phyloP scores from a whole-genome alignment of 2,797 vertebrate species.

The Tokudaia tokunoshimensis region DNA sequence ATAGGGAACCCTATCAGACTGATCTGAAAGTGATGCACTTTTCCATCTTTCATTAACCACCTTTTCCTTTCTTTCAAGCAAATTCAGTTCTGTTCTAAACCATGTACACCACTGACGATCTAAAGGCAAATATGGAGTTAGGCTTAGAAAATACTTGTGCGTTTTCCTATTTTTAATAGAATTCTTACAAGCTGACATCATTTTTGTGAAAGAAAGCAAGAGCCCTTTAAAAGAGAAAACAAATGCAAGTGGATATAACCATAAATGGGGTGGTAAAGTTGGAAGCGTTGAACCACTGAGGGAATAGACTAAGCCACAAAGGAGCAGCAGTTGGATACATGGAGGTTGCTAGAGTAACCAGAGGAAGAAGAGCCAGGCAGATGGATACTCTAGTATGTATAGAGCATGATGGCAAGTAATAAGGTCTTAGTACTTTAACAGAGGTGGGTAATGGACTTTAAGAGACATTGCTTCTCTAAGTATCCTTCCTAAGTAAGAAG shows the following conservation, averaged over 20 bases:
- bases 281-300: background rate
- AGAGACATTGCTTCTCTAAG: constrained; percentile 31
- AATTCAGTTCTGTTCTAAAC: constrained; percentile 67
- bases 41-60: constrained; percentile 41
- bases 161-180: background rate
- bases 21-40: constrained; percentile 41
- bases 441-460: background rate
- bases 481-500: background rate
- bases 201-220: constrained; percentile 46
- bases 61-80: constrained; percentile 61
- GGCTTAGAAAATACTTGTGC: constrained; percentile 45
- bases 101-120: constrained; percentile 4
- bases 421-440: constrained; percentile 6
- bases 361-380: constrained; percentile 55
- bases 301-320: background rate
- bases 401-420: constrained; percentile 18
- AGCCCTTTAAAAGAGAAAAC: background rate
- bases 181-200: background rate
- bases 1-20: constrained; percentile 3
- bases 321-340: background rate
- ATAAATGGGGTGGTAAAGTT: background rate
- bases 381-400: constrained; percentile 58
- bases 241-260: background rate
- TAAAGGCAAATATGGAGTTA: constrained; percentile 40
- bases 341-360: constrained; percentile 62